Base-by-base conservation (phyloP, 2,888 invertebrate species). In the Meteorus cinctellus region DNA sequence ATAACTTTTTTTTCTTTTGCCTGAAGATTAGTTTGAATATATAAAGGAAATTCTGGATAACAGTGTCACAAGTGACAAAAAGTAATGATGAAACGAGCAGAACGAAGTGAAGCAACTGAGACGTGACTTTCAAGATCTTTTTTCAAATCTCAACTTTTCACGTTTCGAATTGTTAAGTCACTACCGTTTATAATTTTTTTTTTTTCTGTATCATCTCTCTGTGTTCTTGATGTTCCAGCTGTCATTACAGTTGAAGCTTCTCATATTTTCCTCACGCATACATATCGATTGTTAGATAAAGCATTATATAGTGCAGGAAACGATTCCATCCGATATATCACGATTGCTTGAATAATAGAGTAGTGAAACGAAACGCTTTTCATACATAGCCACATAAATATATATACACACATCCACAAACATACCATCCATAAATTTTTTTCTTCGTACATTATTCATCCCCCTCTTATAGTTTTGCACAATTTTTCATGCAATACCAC, bases 281-380 rank as follows among this genome's bases (percentile, higher is more conserved):
- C n/a, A 55, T 55, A 55, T 55, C n/a, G 55, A 55, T 55, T 55
- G 55, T 55, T 55, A 55, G 19, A 55, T 19, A 55, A n/a, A 55
- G 8, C n/a, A 55, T 19, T 19, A 55, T 55, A 55, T 19, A 55
- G 55, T 55, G 19, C 19, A 19, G n/a, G 19, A 55, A 55, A 19
- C 55, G 55, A 55, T 55, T 19, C 6, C 8, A 19, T 19, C n/a
- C n/a, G 55, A 19, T 55, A 55, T 55, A 55, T 55, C 51, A 55
- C 55, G 10, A 55, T 19, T 4, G 19, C 19, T 19, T 55, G 19
- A 19, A 55, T 55, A 19, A 19, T 55, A 55, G 4, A 19, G 19
- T 19, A 55, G 55, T 55, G 55, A 55, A 55, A 19, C 19, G 55
- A 24, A 55, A 19, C 55, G 6, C 10, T 55, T 55, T 55, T 19